Base-by-base conservation (phyloP, 2,113 vertebrate genomes). In the Seriola quinqueradiata region DNA sequence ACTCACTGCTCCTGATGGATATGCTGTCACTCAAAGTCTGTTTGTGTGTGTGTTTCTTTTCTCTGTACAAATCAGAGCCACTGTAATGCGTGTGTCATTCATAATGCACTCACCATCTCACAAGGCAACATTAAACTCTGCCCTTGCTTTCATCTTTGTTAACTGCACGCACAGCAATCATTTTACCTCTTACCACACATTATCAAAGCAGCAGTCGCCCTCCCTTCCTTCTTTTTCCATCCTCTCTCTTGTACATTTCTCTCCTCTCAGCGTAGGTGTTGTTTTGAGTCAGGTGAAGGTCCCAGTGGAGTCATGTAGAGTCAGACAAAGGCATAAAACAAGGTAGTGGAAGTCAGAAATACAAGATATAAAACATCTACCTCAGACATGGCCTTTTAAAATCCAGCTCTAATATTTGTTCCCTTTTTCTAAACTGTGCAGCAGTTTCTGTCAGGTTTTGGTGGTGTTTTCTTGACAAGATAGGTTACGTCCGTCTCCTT, bases 1-100 rank as follows among this genome's bases (percentile, higher is more conserved):
- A 86, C 65, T 85, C 70, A 70, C 58, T 61, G 34, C 69, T 64
- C 21, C 48, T 83, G 76, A 88, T 87, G 67, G 83, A 88, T 89
- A 71, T 6, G 8, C 69, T 85, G 87, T 85, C 90, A 89, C 52
- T 90, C 84, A 82, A 73, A 38, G 36, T 14, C 55, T 67, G 52
- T 61, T 52, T 75, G 63, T 25, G 54, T 36, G 63, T 25, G 54
- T 36, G 5, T 65, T 38, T 83, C 11, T 61, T 54, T 60, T 76
- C 5, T 34, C 58, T 78, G 42, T 61, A 19, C 21, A 40, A 57
- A 69, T 69, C 50, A 54, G 44, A 63, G 12, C 59, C 68, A 69
- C 46, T 61, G 23, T 59, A n/a, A 69, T 81, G 28, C 42, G 12
- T 61, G 55, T 32, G 63, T 50, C 40, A 74, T 76, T 66, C 38